Base-by-base conservation (phyloP, 2,797 vertebrate genomes). In the Phrynocephalus vlangalii region DNA sequence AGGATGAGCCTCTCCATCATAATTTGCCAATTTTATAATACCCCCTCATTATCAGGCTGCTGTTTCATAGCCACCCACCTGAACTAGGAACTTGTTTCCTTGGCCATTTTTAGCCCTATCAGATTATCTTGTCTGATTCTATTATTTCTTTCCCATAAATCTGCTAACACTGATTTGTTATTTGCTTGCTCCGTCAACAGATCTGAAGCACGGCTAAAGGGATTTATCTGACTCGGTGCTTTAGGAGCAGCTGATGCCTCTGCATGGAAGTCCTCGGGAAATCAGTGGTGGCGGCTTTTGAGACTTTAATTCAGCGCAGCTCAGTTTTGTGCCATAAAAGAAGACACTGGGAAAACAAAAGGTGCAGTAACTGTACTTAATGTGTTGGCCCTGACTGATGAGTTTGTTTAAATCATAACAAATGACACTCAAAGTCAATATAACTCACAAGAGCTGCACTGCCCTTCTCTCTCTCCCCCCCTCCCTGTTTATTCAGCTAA, bases 101-200 rank as follows among this genome's bases (percentile, higher is more conserved):
- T 95, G 95, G 96, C 96, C 95, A 95, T 94, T 96, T 20, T 96
- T 95, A 91, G 94, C 95, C 94, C 96, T 95, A 96, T 96, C 96
- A 97, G 96, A 97, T 97, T 96, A 97, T 97, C 96, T 96, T 86
- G 10, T 95, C 96, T 96, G 96, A 97, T 97, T 96, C 96, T 96
- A 97, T 97, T 97, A 97, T 97, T 96, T 97, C 96, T 97, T 96
- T 95, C 93, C 95, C 95, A 94, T 95, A 96, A 95, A 96, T 96
- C 96, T 96, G 96, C 95, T 96, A 96, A 96, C 96, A 95, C 95
- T 95, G 96, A 97, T 96, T 93, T 93, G 94, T 96, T 96, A 96
- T 96, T 97, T 97, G 96, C 96, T 97, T 95, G 95, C 94, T 95
- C 95, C 92, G 95, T 95, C 97, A 96, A 96, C 95, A 92, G 94